A percentile compares a stretch with the other conserved stretches of the same genome.
phyloP scores from a whole-genome alignment of 2,113 vertebrate species.

The Stomatorhinus ivindoensis region DNA sequence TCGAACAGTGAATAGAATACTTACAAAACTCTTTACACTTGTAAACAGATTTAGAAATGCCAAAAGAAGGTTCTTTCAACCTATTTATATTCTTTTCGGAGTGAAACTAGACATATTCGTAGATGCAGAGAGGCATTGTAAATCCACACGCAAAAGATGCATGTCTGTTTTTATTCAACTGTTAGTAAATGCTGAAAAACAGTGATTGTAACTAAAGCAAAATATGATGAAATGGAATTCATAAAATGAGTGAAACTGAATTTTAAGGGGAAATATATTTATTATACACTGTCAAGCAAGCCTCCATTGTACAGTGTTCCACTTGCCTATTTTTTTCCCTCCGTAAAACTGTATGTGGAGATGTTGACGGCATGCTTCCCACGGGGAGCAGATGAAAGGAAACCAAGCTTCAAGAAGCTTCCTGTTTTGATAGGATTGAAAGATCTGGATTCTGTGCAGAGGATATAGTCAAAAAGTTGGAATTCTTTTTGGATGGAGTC shows the following conservation, averaged over 20 bases:
- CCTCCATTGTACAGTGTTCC: not conserved
- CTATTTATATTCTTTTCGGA: not conserved
- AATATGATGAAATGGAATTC: not conserved
- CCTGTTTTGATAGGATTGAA: slow-evolving; percentile 4
- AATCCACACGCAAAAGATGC: not conserved
- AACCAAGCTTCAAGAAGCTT: not conserved
- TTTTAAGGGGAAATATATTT: not conserved
- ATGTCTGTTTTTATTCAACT: not conserved
- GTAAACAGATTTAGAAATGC: not conserved
- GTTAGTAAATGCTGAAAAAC: slow-evolving; percentile 4
- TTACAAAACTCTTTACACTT: not conserved
- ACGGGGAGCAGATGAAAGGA: not conserved
- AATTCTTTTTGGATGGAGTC: not conserved
- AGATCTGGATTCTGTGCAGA: not conserved
- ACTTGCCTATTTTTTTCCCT: not conserved
- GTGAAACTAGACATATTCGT: not conserved
- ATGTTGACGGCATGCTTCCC: slow-evolving; percentile 3
- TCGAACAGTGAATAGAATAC: not conserved
- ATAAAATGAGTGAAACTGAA: not conserved
- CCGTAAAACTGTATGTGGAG: not conserved
- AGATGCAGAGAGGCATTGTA: not conserved
- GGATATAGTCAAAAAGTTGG: slow-evolving; percentile 2
- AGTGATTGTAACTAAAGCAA: not conserved
- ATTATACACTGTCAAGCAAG: not conserved
- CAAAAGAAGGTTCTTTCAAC: not conserved